Evolutionary conservation across 2,888 invertebrate genomes (phyloP).

Genomic region (Argyra leucocephala): DNA sequence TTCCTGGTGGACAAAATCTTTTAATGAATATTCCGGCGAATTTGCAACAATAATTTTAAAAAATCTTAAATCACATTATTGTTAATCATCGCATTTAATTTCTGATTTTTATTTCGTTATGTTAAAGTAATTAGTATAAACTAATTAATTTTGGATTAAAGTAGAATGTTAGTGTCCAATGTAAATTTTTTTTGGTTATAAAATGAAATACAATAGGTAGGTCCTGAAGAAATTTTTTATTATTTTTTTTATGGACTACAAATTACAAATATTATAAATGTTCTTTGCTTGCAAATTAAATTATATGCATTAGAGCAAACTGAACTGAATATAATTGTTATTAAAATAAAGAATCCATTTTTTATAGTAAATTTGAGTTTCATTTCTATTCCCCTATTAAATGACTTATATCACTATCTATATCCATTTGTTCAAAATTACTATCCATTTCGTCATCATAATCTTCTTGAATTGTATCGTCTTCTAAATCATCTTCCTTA

Average conservation of each 20-base stretch:
- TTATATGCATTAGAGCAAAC: not conserved
- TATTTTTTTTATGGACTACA: not conserved
- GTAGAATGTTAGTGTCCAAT: not conserved
- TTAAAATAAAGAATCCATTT: not conserved
- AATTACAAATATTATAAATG: too few relatives aligned
- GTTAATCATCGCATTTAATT: not conserved
- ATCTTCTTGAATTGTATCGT: slow-evolving; percentile 19
- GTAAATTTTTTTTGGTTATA: not conserved
- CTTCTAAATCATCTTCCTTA: slow-evolving; percentile 10
- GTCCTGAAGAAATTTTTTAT: not conserved
- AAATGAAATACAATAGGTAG: not conserved
- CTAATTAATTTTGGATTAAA: not conserved
- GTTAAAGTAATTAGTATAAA: not conserved
- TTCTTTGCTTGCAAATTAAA: not conserved
- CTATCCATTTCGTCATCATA: slow-evolving; percentile 27
- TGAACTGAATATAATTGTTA: not conserved
- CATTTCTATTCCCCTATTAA: not conserved
- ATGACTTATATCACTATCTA: slow-evolving; percentile 17
- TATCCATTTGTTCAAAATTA: slow-evolving; percentile 29
- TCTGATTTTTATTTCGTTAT: not conserved
- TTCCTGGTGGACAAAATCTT: slow-evolving; percentile 57
- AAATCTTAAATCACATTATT: not conserved
- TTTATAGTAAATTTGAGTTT: not conserved
- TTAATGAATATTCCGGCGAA: slow-evolving; percentile 39
- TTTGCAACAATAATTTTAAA: slow-evolving; percentile 32